These are phyloP conservation scores for Heliconius hewitsoni DNA, from an alignment of 1,140 invertebrate species.

Conservation along the genomic window DNA sequence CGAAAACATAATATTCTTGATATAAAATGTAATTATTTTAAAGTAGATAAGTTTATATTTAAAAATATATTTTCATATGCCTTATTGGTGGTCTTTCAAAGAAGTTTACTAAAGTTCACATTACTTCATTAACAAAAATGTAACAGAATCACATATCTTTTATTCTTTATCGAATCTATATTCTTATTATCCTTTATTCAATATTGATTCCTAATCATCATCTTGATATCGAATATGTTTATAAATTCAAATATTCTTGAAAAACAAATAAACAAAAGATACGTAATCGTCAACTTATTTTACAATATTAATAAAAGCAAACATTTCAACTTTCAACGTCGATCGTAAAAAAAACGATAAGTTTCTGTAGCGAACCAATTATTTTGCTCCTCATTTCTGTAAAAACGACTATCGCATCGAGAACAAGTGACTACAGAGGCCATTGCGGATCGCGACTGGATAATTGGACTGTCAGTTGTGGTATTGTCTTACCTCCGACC, in stretches of 20 bases:
- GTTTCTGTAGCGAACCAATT: conserved; percentile 45
- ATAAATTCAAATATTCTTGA: background rate
- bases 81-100: background rate
- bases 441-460: conserved; percentile 28
- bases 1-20: background rate
- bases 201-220: too few relatives aligned
- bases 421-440: conserved; percentile 28
- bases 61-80: background rate
- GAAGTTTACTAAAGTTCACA: too few relatives aligned
- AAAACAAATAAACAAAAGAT: background rate
- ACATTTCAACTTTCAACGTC: background rate
- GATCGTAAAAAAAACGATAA: conserved; percentile 31
- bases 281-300: background rate
- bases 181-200: too few relatives aligned
- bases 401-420: conserved; percentile 43
- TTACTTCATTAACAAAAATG: too few relatives aligned
- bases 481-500: conserved; percentile 36
- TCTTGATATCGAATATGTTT: too few relatives aligned
- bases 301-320: conserved; percentile 12
- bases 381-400: conserved; percentile 43
- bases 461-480: conserved; percentile 45
- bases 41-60: background rate
- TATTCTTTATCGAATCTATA: too few relatives aligned
- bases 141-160: too few relatives aligned
- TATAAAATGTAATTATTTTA: background rate